phyloP scores from a whole-genome alignment of 2,888 invertebrate genomes.

The Sesamia inferens region DNA sequence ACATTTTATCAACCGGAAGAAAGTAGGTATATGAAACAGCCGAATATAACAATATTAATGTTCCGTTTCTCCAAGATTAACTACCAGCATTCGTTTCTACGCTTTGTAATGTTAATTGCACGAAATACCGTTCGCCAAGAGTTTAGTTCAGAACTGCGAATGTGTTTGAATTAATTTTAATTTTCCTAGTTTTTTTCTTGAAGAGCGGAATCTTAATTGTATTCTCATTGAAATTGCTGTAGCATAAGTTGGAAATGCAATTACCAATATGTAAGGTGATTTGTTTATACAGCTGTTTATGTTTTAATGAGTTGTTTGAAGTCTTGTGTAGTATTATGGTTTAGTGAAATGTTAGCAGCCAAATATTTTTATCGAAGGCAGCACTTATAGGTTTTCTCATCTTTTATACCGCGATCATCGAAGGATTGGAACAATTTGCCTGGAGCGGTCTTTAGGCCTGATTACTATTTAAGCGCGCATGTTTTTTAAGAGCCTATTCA shows the following conservation, averaged over 20 bases:
- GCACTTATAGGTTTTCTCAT: too few relatives aligned
- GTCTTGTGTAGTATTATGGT: not conserved
- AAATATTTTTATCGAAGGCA: too few relatives aligned
- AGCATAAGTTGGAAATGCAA: conserved; percentile 26
- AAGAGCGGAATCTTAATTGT: conserved; percentile 49
- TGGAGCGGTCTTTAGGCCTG: too few relatives aligned
- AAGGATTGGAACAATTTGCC: too few relatives aligned
- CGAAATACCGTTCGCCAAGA: conserved; percentile 61
- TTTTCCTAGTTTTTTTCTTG: conserved; percentile 48
- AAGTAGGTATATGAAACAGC: conserved; percentile 16
- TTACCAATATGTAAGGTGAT: conserved; percentile 21
- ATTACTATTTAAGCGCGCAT: too few relatives aligned
- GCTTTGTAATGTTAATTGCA: conserved; percentile 59
- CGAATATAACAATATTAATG: conserved; percentile 45
- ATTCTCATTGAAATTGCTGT: conserved; percentile 44
- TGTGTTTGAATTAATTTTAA: conserved; percentile 61
- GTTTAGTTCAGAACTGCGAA: conserved; percentile 49
- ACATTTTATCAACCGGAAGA: conserved; percentile 13
- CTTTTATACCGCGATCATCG: too few relatives aligned
- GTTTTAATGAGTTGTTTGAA: not conserved
- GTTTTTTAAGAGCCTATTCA: too few relatives aligned
- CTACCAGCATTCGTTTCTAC: conserved; percentile 23
- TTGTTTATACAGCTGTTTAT: conserved; percentile 1
- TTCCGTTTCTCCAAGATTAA: conserved; percentile 40
- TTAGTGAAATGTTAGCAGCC: too few relatives aligned